Base-by-base conservation (phyloP, 2,888 invertebrate genomes). In the Rhingia rostrata region DNA sequence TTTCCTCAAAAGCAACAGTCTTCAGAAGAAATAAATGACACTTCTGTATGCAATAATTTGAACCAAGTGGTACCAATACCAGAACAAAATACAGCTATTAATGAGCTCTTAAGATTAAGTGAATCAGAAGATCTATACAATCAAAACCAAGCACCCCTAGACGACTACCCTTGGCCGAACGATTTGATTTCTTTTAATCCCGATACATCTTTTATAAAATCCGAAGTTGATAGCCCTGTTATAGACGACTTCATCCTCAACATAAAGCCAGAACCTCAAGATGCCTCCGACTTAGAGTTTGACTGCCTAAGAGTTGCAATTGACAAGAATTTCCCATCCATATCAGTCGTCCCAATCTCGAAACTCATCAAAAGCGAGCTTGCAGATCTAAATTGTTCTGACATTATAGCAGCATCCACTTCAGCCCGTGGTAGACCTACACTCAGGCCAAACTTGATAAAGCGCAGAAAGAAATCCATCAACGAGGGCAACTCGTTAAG, bases 271-370 rank as follows among this genome's bases (percentile, higher is more conserved):
- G 69, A 75, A 39, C 69, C 14, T 1, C 37, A 30, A 49, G 80
- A 72, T 4, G 49, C 51, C 41, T 43, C 54, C 39, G 35, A 78
- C 41, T 30, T 37, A n/a, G 72, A 82, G 4, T 66, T 81, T 6
- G 53, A 64, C 39, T 78, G 82, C 49, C 61, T 78, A 2, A 73
- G 53, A 43, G 66, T 51, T 37, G 58, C 73, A 22, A 60, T 32
- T 12, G 39, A 47, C 6, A 63, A 64, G 22, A 32, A 4, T 0
- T 66, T 51, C 4, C 88, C 90, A 0, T 87, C 86, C 70, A 90
- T 90, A 67, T 87, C 89, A 37, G 87, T 90, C 6, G 88, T 90
- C 49, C 90, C 90, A 0, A 69, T 90, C 1, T 83, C 88, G 0
- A 86, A 88, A 3, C 88, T 90, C 0, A 80, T 90, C 0, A 87